phyloP scores from a whole-genome alignment of 2,113 vertebrate genomes.

The Galeopterus variegatus region DNA sequence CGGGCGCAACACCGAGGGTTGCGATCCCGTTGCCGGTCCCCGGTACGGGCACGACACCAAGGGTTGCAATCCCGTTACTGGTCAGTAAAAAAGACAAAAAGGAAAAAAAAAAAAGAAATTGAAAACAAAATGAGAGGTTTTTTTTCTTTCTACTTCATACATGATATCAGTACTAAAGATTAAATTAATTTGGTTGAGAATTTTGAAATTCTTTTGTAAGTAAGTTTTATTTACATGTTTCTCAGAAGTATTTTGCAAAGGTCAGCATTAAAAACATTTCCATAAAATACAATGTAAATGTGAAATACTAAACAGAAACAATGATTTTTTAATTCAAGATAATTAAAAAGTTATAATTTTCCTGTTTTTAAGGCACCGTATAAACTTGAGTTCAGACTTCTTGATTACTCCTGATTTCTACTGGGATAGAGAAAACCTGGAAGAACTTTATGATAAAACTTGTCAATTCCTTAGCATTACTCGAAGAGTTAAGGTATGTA shows the following conservation, averaged over 20 bases:
- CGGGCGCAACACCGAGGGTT: no score
- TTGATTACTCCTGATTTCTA: conserved; percentile 99
- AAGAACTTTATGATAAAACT: conserved; percentile 97
- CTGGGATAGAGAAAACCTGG: conserved; percentile 98
- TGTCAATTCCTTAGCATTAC: conserved; percentile 98
- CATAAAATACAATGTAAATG: neutral
- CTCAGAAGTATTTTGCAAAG: conserved; percentile 34
- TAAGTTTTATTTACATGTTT: neutral
- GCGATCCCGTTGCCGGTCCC: no score
- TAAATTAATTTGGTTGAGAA: conserved; percentile 1
- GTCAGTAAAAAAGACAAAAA: no score
- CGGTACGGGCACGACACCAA: no score
- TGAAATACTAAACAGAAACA: neutral
- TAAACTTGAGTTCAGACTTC: conserved; percentile 98
- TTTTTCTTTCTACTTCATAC: neutral
- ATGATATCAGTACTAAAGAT: neutral
- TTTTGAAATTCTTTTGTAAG: neutral
- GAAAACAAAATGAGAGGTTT: neutral
- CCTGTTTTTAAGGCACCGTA: conserved; percentile 93
- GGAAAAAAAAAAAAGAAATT: no score
- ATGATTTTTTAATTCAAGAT: conserved; percentile 42
- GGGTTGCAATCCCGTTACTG: no score
- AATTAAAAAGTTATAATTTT: conserved; percentile 19
- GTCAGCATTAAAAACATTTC: neutral
- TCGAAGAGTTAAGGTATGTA: conserved; percentile 95